Evolutionary conservation across 2,888 invertebrate species (phyloP), one percentile per base, ranked within the genome.

Genomic region (Agrotis exclamationis): DNA sequence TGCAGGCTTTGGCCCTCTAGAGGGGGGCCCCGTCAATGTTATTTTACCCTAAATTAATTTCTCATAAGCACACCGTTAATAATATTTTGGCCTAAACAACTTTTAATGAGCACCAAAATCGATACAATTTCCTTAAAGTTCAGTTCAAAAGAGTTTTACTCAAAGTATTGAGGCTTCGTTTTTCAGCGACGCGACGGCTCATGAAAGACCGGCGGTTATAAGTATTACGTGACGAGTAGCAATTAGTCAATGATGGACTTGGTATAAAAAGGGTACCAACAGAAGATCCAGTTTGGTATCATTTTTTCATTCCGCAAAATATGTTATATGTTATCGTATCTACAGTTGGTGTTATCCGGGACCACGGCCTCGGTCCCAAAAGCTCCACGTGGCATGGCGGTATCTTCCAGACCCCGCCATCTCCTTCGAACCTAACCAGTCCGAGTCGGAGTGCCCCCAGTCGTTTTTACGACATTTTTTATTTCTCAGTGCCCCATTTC

Each of bases 191-290:
- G 53, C 64, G 69, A 60, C 60, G 53, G 45, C 20, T 20, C 22
- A 54, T 58, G 57, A 57, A 77, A 82, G n/a, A 65, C 57, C 11
- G 54, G 6, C 56, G 50, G 51, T 48, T 58, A 70, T 44, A 77
- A 75, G 60, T 39, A 80, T 76, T 69, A 70, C 22, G 20, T 70
- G 75, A 85, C 64, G 66, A 72, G 66, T 47, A 44, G 73, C 80
- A 85, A 85, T 84, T 84, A 83, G 78, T 85, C 78, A 74, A 80
- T 82, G 83, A 73, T 24, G 66, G 59, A 66, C 48, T 50, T 22
- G 0, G 0, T 7, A 0, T 7, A 1, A 4, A 33, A 20, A n/a
- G 11, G 2, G 0, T 22, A 0, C 0, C 0, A 2, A 1, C 67
- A 72, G 79, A 65, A 79, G 73, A n/a, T 24, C 2, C 16, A 63